A percentile compares a stretch with the other conserved stretches of the same genome.
phyloP scores from a whole-genome alignment of 2,113 vertebrate species.

The Alectura lathami region DNA sequence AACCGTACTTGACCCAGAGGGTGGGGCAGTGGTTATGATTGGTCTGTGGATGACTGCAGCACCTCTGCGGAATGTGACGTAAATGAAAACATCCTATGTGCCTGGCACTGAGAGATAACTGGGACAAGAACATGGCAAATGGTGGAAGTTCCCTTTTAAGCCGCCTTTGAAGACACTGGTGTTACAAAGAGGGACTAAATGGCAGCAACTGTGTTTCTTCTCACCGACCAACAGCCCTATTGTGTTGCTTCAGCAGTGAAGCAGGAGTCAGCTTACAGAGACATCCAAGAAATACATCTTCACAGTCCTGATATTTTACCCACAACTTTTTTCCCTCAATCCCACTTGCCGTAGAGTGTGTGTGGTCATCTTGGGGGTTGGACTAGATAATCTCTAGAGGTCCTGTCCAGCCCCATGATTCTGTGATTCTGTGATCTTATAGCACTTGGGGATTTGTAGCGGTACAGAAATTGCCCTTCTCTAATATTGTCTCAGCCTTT shows the following conservation, averaged over 20 bases:
- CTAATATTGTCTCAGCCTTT: neutral
- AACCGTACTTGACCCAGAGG: neutral
- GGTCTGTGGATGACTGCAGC: neutral
- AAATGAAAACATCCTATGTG: neutral
- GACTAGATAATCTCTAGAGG: too few relatives aligned
- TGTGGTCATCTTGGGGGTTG: neutral
- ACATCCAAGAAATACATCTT: neutral
- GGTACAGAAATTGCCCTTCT: neutral
- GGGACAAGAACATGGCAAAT: neutral
- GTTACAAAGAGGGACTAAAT: neutral
- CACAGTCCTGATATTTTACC: neutral
- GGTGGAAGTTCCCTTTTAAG: neutral
- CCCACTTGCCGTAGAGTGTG: neutral
- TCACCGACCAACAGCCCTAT: neutral
- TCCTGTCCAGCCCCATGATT: too few relatives aligned
- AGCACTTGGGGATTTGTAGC: neutral
- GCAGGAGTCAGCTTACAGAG: neutral
- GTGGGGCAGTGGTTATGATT: neutral
- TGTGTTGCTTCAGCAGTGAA: neutral
- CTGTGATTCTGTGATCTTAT: too few relatives aligned
- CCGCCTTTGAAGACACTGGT: neutral
- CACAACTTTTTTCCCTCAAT: neutral
- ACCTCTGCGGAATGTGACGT: neutral
- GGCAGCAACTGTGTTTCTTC: neutral
- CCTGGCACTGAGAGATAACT: neutral